phyloP scores from a whole-genome alignment of 2,888 invertebrate species.

The Volucella inflata region DNA sequence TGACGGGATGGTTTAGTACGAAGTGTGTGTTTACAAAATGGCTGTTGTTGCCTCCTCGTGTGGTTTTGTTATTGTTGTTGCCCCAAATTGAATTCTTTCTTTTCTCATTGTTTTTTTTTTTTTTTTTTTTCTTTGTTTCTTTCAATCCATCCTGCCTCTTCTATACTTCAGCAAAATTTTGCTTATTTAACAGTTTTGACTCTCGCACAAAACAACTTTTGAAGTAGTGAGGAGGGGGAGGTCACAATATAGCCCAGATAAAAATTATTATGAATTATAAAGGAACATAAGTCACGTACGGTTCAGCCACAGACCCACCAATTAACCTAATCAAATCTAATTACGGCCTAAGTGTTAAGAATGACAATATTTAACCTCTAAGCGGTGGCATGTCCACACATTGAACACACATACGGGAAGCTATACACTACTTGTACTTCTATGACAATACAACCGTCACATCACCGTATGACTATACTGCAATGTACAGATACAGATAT shows the following conservation, averaged over 20 bases:
- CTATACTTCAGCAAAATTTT: slow-evolving; percentile 24
- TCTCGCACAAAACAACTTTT: slow-evolving; percentile 25
- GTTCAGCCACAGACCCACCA: slow-evolving; percentile 68
- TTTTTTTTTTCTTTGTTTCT: slow-evolving; percentile 2
- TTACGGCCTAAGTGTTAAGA: slow-evolving; percentile 78
- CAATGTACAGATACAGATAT: no score
- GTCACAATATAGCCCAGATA: slow-evolving; percentile 65
- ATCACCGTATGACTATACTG: no score
- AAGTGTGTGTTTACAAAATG: slow-evolving; percentile 74
- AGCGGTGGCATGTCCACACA: slow-evolving; percentile 75
- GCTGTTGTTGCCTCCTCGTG: slow-evolving; percentile 72
- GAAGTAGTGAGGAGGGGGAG: slow-evolving; percentile 25
- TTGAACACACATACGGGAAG: slow-evolving; percentile 53
- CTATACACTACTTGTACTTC: slow-evolving; percentile 9
- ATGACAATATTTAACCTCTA: slow-evolving; percentile 78
- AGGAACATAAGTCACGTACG: slow-evolving; percentile 71
- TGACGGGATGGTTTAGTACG: slow-evolving; percentile 59
- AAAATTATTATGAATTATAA: slow-evolving; percentile 74
- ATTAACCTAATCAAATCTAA: slow-evolving; percentile 78
- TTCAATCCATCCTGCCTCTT: slow-evolving; percentile 19
- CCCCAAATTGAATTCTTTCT: slow-evolving; percentile 47
- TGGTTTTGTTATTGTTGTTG: slow-evolving; percentile 65
- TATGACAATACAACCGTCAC: slow-evolving; percentile 39
- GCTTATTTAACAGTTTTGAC: slow-evolving; percentile 71
- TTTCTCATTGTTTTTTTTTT: slow-evolving; percentile 4